Conservation (phyloP, 1,140 invertebrate species). For the Polypedilum vanderplanki region DNA sequence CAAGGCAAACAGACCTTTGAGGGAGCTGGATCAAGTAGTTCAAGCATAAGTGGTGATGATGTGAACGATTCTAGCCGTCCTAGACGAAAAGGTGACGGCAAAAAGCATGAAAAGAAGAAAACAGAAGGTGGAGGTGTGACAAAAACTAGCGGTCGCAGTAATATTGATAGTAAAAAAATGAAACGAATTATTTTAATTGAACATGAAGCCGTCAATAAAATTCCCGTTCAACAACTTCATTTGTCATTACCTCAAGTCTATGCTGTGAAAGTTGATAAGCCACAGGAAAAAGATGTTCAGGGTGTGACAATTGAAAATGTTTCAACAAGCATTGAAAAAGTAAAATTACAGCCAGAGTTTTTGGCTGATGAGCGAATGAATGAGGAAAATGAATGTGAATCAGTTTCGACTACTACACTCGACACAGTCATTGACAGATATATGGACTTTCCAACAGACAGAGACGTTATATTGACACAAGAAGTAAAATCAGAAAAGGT, state of each 20-base stretch:
- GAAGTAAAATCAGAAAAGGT: neutral
- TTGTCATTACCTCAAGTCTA: neutral
- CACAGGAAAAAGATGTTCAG: neutral
- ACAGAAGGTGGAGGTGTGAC: neutral
- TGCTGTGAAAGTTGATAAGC: conserved; percentile 13
- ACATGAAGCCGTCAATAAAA: conserved; percentile 23
- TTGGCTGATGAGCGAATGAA: neutral
- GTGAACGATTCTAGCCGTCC: neutral
- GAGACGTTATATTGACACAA: neutral
- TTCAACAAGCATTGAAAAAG: neutral
- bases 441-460: neutral
- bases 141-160: neutral
- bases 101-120: neutral
- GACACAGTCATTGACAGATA: conserved; percentile 16
- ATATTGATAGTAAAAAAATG: neutral
- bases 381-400: neutral
- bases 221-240: conserved; percentile 2
- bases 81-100: neutral
- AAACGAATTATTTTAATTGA: conserved; percentile 5
- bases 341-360: neutral
- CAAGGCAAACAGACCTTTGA: neutral
- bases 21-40: neutral
- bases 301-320: conserved; percentile 5
- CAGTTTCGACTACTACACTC: neutral
- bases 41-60: neutral